Evolutionary conservation across 2,888 invertebrate species (phyloP), one percentile per base, ranked within the genome.

Genomic region (Nematopogon swammerdamellus): DNA sequence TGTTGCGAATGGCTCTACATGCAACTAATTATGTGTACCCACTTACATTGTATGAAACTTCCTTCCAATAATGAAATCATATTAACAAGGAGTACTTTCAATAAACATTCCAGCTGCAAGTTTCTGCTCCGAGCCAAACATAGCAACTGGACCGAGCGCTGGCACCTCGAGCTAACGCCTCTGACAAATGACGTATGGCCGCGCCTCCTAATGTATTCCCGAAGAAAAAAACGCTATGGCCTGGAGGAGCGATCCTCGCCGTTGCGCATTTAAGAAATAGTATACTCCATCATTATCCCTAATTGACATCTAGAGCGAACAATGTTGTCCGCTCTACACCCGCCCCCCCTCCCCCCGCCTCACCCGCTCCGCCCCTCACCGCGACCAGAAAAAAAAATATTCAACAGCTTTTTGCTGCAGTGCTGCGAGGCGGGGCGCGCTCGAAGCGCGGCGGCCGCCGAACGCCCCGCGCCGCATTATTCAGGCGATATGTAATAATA

Each of bases 291-390:
- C 73, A 75, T 75, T 76, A 75, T 63, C 67, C 59, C 67, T 77
- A 77, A 77, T 77, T 77, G 74, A 74, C 72, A 70, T 71, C 62
- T 61, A 56, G 50, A 58, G 55, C 53, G 62, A 68, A 74, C 72
- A 73, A 74, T 71, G 75, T 72, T 65, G 67, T 64, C 58, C 53
- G 57, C 58, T 59, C 70, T 70, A 14, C 36, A 4, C 8, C 36
- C 36, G 11, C 11, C n/a, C 36, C 11, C 25, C 25, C 25, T 10
- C 25, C 4, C 25, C 25, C 25, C 25, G 10, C 25, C 36, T 36
- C 11, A 14, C 4, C 36, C 36, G 36, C 11, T 14, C 11, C 36
- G 36, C 36, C 25, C 25, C 25, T 25, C n/a, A n/a, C 25, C 25
- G 8, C 25, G 25, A 4, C 4, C 25, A 6, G 25, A 25, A 4